Evolutionary conservation across 2,113 vertebrate genomes (phyloP).

Genomic region (Lamprologus speciosus): DNA sequence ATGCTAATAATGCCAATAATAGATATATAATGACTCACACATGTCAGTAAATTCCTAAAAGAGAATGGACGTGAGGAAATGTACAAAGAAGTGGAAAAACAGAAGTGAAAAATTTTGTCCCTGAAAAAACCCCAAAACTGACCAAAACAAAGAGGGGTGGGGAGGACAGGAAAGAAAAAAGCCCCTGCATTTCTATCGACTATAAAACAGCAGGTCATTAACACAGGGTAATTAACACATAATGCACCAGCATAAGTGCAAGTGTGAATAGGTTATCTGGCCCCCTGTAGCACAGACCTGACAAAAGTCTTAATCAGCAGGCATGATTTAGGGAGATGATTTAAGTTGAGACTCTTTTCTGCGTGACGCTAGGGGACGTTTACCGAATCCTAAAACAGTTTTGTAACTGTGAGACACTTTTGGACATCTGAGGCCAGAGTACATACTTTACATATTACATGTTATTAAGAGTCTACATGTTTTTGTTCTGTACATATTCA

Average conservation of each 20-base stretch:
- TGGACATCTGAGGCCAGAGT: not conserved
- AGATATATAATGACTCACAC: not conserved
- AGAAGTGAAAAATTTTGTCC: not conserved
- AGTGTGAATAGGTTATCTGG: not conserved
- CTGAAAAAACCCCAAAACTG: fast-evolving
- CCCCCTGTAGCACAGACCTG: not conserved
- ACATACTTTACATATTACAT: not conserved
- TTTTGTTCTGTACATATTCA: not conserved
- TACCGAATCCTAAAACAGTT: not conserved
- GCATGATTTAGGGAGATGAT: not conserved
- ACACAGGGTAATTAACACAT: not conserved
- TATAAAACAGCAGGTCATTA: not conserved
- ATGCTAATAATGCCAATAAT: not conserved
- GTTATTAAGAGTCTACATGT: not conserved
- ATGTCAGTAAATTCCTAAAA: not conserved
- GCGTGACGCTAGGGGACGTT: not conserved
- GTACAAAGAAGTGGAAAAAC: not conserved
- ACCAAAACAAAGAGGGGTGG: not conserved
- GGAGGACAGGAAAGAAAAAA: not conserved
- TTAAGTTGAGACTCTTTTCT: not conserved
- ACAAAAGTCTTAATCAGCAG: not conserved
- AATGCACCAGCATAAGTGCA: not conserved
- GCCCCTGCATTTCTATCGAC: not conserved
- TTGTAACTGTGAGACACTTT: not conserved
- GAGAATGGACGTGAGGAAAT: not conserved